Percentiles rank a stretch among this genome's conserved stretches.
Evolutionary conservation across 1,140 invertebrate genomes (phyloP).

Genomic region (Penaeus japonicus): DNA sequence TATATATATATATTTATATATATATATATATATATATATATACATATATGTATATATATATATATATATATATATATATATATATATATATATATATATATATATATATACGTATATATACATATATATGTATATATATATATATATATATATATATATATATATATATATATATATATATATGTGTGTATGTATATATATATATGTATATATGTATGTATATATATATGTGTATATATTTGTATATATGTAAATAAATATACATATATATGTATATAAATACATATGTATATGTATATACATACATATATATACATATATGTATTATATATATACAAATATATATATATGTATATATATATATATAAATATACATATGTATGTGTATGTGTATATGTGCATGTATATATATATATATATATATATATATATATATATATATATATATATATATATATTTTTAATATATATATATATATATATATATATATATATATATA

Average conservation of each 20-base stretch:
- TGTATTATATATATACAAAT: neutral
- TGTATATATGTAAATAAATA: neutral
- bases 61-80: too few relatives aligned
- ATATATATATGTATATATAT: neutral
- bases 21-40: too few relatives aligned
- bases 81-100: too few relatives aligned
- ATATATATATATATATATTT: too few relatives aligned
- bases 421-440: too few relatives aligned
- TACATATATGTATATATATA: too few relatives aligned
- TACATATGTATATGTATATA: neutral
- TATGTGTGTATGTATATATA: neutral
- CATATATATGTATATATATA: neutral
- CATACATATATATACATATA: neutral
- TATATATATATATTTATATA: too few relatives aligned
- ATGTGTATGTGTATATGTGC: neutral
- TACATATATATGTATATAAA: neutral
- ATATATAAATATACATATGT: neutral
- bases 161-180: slow-evolving; percentile 6
- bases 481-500: too few relatives aligned
- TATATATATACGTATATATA: neutral
- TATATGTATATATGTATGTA: neutral
- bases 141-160: neutral
- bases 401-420: too few relatives aligned
- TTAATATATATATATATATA: too few relatives aligned
- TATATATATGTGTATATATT: neutral